phyloP scores from a whole-genome alignment of 2,797 vertebrate genomes.

The Erpetoichthys calabaricus region DNA sequence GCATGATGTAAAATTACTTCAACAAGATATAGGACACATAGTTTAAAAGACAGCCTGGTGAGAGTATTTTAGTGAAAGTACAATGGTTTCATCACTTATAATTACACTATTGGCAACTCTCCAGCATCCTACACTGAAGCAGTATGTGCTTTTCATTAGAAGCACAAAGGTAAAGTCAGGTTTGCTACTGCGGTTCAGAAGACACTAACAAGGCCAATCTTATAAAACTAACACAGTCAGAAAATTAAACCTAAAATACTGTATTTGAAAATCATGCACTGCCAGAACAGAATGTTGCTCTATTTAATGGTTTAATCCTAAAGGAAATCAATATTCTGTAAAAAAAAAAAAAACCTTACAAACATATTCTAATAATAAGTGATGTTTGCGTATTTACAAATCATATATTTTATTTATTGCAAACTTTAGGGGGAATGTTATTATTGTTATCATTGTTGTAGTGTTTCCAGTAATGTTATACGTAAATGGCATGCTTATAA shows the following conservation, averaged over 20 bases:
- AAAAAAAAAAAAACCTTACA: too few relatives aligned
- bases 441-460: too few relatives aligned
- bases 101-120: conserved; percentile 60
- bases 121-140: conserved; percentile 36
- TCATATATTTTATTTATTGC: too few relatives aligned
- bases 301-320: too few relatives aligned
- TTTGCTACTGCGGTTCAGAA: conserved; percentile 14
- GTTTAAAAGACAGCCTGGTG: conserved; percentile 55
- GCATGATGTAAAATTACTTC: conserved; percentile 61
- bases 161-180: conserved; percentile 6
- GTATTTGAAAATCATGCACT: not conserved
- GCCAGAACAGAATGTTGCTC: too few relatives aligned
- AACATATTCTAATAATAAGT: too few relatives aligned
- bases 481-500: too few relatives aligned
- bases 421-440: too few relatives aligned
- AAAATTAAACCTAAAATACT: not conserved
- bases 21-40: conserved; percentile 60
- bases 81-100: conserved; percentile 57
- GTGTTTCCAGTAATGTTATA: too few relatives aligned
- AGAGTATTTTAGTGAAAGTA: conserved; percentile 64
- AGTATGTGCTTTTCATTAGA: conserved; percentile 27
- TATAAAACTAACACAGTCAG: not conserved
- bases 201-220: not conserved
- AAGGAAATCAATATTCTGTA: too few relatives aligned
- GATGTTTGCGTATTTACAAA: too few relatives aligned